phyloP scores from a whole-genome alignment of 2,113 vertebrate species.

The Camelus dromedarius region DNA sequence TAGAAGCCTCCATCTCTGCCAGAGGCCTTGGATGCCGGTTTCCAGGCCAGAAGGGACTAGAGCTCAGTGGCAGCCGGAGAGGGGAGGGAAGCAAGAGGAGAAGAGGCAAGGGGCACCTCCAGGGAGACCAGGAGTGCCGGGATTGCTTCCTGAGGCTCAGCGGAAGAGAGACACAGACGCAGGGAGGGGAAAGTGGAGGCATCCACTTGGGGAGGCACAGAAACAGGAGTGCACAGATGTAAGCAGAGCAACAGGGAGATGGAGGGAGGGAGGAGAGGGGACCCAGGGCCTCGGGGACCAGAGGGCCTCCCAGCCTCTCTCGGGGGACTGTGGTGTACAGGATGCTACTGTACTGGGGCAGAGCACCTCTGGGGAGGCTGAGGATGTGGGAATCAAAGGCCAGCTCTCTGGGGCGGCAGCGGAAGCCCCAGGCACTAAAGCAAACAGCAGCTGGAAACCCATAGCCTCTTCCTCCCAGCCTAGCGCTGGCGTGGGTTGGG shows the following conservation, averaged over 20 bases:
- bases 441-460: slow-evolving; percentile 34
- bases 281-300: neutral
- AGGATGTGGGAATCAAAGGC: slow-evolving; percentile 72
- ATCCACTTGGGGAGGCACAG: neutral
- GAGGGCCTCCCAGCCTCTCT: neutral
- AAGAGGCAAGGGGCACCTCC: neutral
- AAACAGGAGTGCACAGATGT: neutral
- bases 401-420: slow-evolving; percentile 41
- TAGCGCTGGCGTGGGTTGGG: neutral
- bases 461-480: neutral
- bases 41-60: neutral
- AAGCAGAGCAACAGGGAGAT: neutral
- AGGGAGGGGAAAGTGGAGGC: neutral
- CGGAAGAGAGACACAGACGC: neutral
- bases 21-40: neutral
- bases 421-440: slow-evolving; percentile 61
- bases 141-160: neutral
- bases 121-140: neutral
- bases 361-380: slow-evolving; percentile 30
- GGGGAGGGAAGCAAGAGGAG: neutral
- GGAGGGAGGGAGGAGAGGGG: neutral
- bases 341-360: slow-evolving; percentile 35
- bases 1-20: neutral
- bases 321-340: neutral
- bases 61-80: neutral